Percentiles rank a stretch among this genome's conserved stretches.
Conservation (phyloP, 2,113 vertebrate genomes). For the Microcebus lehilahytsara region DNA sequence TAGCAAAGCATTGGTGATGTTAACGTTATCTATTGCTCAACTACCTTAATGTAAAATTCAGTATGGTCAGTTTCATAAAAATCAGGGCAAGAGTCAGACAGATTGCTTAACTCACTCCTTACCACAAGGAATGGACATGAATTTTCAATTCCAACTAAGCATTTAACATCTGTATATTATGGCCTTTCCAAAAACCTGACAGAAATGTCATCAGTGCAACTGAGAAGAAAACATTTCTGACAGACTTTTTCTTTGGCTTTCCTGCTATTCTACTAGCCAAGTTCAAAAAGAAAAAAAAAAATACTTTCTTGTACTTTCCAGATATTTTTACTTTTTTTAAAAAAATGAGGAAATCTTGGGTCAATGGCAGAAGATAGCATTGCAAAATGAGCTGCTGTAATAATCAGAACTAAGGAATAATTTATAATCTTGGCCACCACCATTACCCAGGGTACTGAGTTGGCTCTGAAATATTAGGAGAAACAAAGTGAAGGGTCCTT, state of each 20-base stretch:
- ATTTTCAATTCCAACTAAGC: constrained; percentile 64
- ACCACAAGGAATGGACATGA: constrained; percentile 48
- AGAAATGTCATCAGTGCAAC: constrained; percentile 75
- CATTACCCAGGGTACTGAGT: not conserved
- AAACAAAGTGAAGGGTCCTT: not conserved
- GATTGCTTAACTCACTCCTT: constrained; percentile 31
- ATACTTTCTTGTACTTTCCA: constrained; percentile 35
- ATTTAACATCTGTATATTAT: constrained; percentile 53
- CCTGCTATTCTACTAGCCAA: constrained; percentile 68
- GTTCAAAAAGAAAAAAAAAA: constrained; percentile 76
- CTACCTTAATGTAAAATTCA: constrained; percentile 47
- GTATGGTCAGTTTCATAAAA: not conserved
- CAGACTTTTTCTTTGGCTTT: constrained; percentile 70
- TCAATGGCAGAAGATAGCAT: not conserved
- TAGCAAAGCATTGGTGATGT: not conserved
- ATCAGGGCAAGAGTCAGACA: constrained; percentile 42
- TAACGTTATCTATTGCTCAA: not conserved
- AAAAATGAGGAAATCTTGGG: not conserved
- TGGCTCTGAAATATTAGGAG: not conserved
- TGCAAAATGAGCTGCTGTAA: not conserved
- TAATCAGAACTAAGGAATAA: not conserved
- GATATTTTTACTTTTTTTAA: constrained; percentile 16
- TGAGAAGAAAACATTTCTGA: constrained; percentile 74
- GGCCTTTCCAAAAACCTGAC: constrained; percentile 71
- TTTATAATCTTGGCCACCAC: not conserved